A percentile compares a stretch with the other conserved stretches of the same genome.
These are phyloP conservation scores for Baccha elongata DNA, from an alignment of 2,888 invertebrate species.

Conservation along the genomic window DNA sequence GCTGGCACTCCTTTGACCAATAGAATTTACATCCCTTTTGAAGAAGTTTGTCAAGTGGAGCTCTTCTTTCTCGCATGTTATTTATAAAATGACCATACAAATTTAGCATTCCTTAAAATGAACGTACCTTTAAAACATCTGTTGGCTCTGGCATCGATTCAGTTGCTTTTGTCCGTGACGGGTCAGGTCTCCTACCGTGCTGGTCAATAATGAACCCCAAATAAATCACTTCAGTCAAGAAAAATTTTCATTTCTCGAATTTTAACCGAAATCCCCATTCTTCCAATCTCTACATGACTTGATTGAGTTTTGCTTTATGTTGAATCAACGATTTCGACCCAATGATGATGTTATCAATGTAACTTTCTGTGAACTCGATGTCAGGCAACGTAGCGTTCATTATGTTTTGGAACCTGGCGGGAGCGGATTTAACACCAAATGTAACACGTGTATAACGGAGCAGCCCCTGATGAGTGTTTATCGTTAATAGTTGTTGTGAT, in stretches of 20 bases:
- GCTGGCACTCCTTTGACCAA: constrained; percentile 28
- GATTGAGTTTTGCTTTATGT: constrained; percentile 14
- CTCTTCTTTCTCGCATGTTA: constrained; percentile 32
- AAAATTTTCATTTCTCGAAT: constrained; percentile 49
- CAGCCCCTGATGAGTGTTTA: too few relatives aligned
- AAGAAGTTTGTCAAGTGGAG: constrained; percentile 7
- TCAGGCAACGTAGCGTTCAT: constrained; percentile 68
- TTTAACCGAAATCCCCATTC: constrained; percentile 37
- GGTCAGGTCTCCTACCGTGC: constrained; percentile 22
- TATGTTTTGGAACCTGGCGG: constrained; percentile 68
- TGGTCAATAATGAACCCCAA: constrained; percentile 21
- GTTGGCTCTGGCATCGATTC: constrained; percentile 64
- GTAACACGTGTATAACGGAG: constrained; percentile 59
- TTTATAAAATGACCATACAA: constrained; percentile 24
- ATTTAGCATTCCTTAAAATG: constrained; percentile 42
- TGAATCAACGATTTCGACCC: constrained; percentile 7
- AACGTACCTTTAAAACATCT: constrained; percentile 37
- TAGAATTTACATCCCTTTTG: not conserved
- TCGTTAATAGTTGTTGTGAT: constrained; percentile 61
- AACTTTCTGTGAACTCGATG: too few relatives aligned
- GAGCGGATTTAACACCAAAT: constrained; percentile 73
- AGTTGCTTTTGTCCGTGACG: constrained; percentile 16
- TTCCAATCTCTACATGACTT: constrained; percentile 19
- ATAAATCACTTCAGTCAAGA: constrained; percentile 34
- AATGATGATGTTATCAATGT: constrained; percentile 39